Evolutionary conservation across 2,113 vertebrate genomes (phyloP).

Genomic region (Alethe castanea): DNA sequence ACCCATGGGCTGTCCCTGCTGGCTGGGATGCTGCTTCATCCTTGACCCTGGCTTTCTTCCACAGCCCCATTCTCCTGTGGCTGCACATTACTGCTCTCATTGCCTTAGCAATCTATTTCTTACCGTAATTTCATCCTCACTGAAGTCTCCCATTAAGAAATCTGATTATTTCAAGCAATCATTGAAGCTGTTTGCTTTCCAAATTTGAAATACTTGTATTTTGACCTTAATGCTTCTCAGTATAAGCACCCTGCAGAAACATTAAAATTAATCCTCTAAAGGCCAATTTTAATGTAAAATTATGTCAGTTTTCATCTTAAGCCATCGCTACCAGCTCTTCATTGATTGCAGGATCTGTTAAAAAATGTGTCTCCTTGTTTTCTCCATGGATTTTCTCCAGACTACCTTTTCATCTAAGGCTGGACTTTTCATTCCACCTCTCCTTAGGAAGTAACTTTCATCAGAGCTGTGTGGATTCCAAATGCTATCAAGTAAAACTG

Average conservation of each 20-base stretch:
- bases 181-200: background rate
- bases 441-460: conserved; percentile 1
- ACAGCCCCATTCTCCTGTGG: background rate
- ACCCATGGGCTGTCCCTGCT: background rate
- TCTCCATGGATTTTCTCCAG: background rate
- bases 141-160: background rate
- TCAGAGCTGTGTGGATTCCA: background rate
- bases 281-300: background rate
- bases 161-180: background rate
- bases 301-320: background rate
- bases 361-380: background rate
- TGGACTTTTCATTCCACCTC: background rate
- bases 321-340: background rate
- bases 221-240: background rate
- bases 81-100: background rate
- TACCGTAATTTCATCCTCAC: background rate
- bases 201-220: background rate
- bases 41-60: background rate
- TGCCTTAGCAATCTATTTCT: background rate
- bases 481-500: background rate
- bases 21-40: background rate
- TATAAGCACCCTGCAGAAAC: background rate
- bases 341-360: background rate
- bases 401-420: background rate
- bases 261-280: background rate